phyloP scores from a whole-genome alignment of 23 tunicate genomes.

The Phallusia fumigata region DNA sequence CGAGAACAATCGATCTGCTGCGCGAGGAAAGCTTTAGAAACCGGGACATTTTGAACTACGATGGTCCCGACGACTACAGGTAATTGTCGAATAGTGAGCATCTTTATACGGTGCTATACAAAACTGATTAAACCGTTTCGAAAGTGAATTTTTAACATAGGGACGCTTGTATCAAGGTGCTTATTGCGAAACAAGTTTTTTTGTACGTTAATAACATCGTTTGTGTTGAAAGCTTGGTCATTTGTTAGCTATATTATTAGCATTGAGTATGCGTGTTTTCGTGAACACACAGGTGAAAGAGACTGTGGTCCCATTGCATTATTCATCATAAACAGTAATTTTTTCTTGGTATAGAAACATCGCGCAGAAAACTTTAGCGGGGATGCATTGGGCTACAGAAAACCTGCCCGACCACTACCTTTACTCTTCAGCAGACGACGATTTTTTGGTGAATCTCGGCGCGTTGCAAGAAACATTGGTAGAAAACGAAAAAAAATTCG shows the following conservation, averaged over 20 bases:
- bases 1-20: neutral
- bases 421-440: neutral
- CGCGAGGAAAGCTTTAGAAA: neutral
- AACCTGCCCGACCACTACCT: neutral
- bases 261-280: too few species aligned
- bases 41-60: neutral
- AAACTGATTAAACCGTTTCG: too few species aligned
- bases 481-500: neutral
- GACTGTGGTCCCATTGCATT: too few species aligned
- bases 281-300: too few species aligned
- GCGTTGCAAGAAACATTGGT: neutral
- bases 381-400: neutral
- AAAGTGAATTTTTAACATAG: too few species aligned
- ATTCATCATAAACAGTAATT: too few species aligned
- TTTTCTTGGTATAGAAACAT: neutral
- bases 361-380: neutral
- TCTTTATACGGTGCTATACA: too few species aligned
- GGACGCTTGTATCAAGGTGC: too few species aligned
- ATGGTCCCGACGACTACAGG: slow-evolving; percentile 1
- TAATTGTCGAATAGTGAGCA: neutral
- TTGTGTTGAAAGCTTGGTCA: too few species aligned
- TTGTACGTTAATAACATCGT: too few species aligned
- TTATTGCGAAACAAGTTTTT: too few species aligned
- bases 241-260: too few species aligned
- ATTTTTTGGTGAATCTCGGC: neutral